Base-by-base conservation (phyloP, 2,113 vertebrate species). In the Gulo gulo region DNA sequence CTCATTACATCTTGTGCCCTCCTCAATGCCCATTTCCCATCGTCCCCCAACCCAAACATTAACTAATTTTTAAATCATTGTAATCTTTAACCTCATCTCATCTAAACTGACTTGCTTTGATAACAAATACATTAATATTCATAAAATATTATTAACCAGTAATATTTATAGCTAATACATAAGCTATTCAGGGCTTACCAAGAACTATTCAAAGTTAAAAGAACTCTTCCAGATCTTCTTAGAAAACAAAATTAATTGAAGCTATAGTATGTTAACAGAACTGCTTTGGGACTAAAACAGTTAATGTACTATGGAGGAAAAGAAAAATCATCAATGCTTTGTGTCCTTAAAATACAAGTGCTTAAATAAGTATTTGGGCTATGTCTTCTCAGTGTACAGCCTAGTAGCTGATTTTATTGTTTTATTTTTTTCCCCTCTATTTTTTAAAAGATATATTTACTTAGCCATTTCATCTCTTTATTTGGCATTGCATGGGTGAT, bases 391-490 rank as follows among this genome's bases (percentile, higher is more conserved):
- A 14, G 50, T 69, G 16, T 39, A 84, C 14, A 55, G 4, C 42
- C 29, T 59, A 26, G 6, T 5, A 36, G 34, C 47, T 61, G 87
- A 59, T 36, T 95, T 74, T 36, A 39, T 82, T 84, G 59, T 2
- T 6, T 83, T 2, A 6, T 83, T 31, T 36, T n/a, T 23, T 36
- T 9, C 4, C 36, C 7, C 18, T 45, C 0, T 79, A 12, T 80
- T 89, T 96, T 94, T 82, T 5, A 92, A 69, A 47, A 63, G 45
- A n/a, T 73, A n/a, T 81, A 67, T 96, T 93, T 91, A 63, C 42
- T 95, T 95, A 83, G 29, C 65, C 39, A 81, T 91, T 95, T 74
- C 55, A n/a, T 97, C 26, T 65, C 83, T 73, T 95, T 82, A 74
- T 94, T 86, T 86, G 31, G 34, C 13, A 4, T 94, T 91, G 23